Evolutionary conservation across 2,888 invertebrate genomes (phyloP), one percentile per base, ranked within the genome.

Genomic region (Nomada goodeniana): DNA sequence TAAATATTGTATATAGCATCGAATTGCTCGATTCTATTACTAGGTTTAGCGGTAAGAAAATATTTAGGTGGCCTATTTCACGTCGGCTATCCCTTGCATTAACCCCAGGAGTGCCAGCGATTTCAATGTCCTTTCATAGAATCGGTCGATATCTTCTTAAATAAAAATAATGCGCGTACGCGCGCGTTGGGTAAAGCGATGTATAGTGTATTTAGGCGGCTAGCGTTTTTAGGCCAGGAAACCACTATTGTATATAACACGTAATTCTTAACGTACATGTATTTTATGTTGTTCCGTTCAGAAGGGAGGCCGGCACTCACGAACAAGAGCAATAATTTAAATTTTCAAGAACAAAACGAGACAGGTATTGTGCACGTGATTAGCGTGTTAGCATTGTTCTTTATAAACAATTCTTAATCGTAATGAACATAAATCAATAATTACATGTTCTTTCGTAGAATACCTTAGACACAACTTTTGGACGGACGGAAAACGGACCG

Each of bases 51-150:
- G 23, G 26, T 55, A 78, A 71, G 67, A 60, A 72, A 67, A 67
- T 80, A 80, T 80, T 80, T 80, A 71, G 71, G 61, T 71, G 65
- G 55, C 67, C 71, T 80, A 80, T 80, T 80, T 78, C 55, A 60
- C 50, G 60, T 61, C 47, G 78, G 50, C 61, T 55, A 71, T 67
- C 79, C 71, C 60, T 78, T 78, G 65, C 53, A 15, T 78, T 71
- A 77, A 77, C 70, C 60, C 50, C 65, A 70, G 76, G 76, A 76
- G 65, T 50, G 60, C 20, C 50, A 55, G 67, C 42, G 50, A 79
- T 80, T 78, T 72, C 80, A 80, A 80, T 80, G 71, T 80, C 71
- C 79, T 80, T 80, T 78, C 79, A 78, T 61, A 67, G 67, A 72
- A 72, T 71, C 71, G 79, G 71, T 80, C 80, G 79, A 80, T 80